Percentiles rank a stretch among this genome's conserved stretches.
phyloP scores from a whole-genome alignment of 2,888 invertebrate genomes.

The Microctonus hyperodae region DNA sequence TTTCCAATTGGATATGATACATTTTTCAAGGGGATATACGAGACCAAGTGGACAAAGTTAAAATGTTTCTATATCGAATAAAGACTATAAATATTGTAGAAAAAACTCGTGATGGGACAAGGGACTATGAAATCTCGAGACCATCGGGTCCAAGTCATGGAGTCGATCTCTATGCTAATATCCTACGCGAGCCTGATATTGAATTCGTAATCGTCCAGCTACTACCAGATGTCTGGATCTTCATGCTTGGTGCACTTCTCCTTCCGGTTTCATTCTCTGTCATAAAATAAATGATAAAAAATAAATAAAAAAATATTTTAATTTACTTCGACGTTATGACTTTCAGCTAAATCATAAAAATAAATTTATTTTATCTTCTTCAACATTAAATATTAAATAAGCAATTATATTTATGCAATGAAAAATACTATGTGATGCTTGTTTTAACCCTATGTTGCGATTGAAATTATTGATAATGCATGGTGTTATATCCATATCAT shows the following conservation, averaged over 20 bases:
- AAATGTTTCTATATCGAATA: constrained; percentile 27
- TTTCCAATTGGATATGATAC: constrained; percentile 31
- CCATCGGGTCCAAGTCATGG: constrained; percentile 30
- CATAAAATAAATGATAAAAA: background rate
- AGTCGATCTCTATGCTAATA: constrained; percentile 53
- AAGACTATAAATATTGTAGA: too few species aligned
- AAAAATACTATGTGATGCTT: background rate
- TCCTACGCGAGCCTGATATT: constrained; percentile 46
- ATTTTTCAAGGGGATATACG: constrained; percentile 26
- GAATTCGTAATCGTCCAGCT: constrained; percentile 44
- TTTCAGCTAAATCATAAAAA: background rate
- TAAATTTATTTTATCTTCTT: background rate
- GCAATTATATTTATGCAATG: too few species aligned
- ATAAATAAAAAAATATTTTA: constrained; percentile 26
- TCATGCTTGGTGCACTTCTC: background rate
- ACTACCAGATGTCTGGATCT: constrained; percentile 41
- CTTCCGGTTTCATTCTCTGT: background rate
- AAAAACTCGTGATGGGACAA: constrained; percentile 6
- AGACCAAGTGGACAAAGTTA: constrained; percentile 26
- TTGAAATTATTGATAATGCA: background rate
- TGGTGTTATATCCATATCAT: too few species aligned
- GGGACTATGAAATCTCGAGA: constrained; percentile 22
- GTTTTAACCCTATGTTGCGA: too few species aligned
- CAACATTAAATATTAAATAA: too few species aligned
- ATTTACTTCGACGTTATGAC: constrained; percentile 17